Base-by-base conservation (phyloP, 1,140 invertebrate genomes). In the Arctopsyche grandis region DNA sequence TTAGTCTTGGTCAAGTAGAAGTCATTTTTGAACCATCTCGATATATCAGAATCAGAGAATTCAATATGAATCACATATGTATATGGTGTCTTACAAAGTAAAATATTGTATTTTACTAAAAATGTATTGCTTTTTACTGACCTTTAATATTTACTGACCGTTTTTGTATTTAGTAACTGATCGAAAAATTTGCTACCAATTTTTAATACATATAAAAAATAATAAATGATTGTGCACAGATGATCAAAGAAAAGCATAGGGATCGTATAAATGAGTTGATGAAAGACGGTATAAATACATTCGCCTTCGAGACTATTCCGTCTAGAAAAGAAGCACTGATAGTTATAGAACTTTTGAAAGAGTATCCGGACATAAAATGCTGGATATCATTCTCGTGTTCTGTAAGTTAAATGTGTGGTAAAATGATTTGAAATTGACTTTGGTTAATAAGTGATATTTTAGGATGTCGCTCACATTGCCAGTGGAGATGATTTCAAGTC, bases 231-330 rank as follows among this genome's bases (percentile, higher is more conserved):
- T 52, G 3, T 14, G 10, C 12, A 56, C 46, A 83, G 82, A 56
- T 26, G 29, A 84, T 95, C 5, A 86, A 85, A 43, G 84, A 89
- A 16, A 91, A 91, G 87, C 92, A 93, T 84, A 85, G 87, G 26
- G 89, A 89, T 10, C 84, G 91, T 66, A 85, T 93, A 9, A 79
- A 86, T 63, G 87, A 88, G 75, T 84, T 93, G 24, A 74, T 92
- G 5, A 85, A 90, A 52, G 86, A 86, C 46, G 90, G 90, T 9
- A 88, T 90, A 3, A 90, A 92, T 84, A 60, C 91, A 12, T 81
- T 94, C 52, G 91, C 91, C 9, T 85, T 93, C 81, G 93, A 94
- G 84, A 94, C 93, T 0, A 89, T 93, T 69, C 93, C 93, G 16
- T 88, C 90, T 10, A 78, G 84, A 14, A 88, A 86, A 71, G 93